These are phyloP conservation scores for Eptesicus fuscus DNA, from an alignment of 2,113 vertebrate species.

Conservation along the genomic window DNA sequence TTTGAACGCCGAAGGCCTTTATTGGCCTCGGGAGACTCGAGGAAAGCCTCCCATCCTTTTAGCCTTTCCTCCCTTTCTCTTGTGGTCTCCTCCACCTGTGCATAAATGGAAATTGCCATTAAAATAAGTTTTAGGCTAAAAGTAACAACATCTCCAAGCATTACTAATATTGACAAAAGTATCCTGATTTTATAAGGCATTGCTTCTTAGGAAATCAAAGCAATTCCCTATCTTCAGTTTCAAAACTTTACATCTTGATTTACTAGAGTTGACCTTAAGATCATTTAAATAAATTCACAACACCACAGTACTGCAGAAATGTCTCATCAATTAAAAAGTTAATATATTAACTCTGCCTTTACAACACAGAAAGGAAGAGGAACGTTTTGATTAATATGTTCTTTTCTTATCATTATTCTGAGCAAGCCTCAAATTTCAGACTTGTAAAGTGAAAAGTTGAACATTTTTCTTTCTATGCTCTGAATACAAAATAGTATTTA, in stretches of 20 bases:
- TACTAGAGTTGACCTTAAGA: neutral
- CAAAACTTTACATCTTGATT: constrained; percentile 15
- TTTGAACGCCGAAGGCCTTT: constrained; percentile 58
- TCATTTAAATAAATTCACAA: neutral
- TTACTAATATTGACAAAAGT: neutral
- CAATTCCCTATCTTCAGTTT: neutral
- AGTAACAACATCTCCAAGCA: neutral
- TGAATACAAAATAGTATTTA: constrained; percentile 19
- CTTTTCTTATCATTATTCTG: constrained; percentile 15
- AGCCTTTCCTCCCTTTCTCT: constrained; percentile 96
- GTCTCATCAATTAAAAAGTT: neutral
- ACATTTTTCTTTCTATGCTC: neutral
- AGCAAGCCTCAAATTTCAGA: constrained; percentile 25
- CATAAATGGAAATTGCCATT: constrained; percentile 20
- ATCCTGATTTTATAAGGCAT: neutral
- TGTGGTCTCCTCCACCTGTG: constrained; percentile 94
- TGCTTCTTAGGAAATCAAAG: constrained; percentile 1
- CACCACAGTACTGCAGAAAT: neutral
- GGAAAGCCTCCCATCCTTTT: constrained; percentile 91
- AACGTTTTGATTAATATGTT: neutral
- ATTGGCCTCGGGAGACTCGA: constrained; percentile 77
- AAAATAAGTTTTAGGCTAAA: constrained; percentile 3
- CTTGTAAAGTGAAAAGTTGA: neutral
- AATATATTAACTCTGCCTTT: neutral
- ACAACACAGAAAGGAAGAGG: neutral